These are phyloP conservation scores for Melipona beecheii DNA, from an alignment of 2,888 invertebrate species.

Conservation along the genomic window DNA sequence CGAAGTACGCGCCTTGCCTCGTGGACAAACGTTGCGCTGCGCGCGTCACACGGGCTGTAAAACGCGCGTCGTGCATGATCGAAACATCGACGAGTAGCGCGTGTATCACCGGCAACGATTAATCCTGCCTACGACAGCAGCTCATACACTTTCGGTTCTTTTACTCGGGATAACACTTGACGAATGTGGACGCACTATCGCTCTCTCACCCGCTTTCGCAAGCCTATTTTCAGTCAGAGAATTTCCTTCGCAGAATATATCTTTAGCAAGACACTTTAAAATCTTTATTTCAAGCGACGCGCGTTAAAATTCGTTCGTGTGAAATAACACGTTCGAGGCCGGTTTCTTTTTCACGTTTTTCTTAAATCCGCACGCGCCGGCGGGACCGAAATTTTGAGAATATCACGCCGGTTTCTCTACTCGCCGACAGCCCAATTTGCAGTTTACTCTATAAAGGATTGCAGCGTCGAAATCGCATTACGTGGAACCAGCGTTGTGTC, in stretches of 20 bases:
- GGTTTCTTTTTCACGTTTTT: background rate
- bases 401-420: background rate
- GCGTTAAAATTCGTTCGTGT: background rate
- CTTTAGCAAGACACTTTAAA: too few species aligned
- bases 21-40: slow-evolving; percentile 24
- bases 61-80: slow-evolving; percentile 1
- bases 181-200: background rate
- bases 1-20: slow-evolving; percentile 29
- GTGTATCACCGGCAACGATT: slow-evolving; percentile 21
- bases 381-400: background rate
- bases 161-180: background rate
- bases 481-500: slow-evolving; percentile 8
- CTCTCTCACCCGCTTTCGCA: background rate
- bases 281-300: background rate
- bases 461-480: slow-evolving; percentile 9
- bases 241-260: too few species aligned
- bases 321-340: too few species aligned
- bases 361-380: background rate
- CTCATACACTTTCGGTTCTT: background rate
- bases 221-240: background rate
- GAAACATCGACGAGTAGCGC: slow-evolving; percentile 33
- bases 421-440: slow-evolving; percentile 1
- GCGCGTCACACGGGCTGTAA: slow-evolving; percentile 8
- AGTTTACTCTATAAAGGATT: slow-evolving; percentile 17
- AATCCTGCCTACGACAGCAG: slow-evolving; percentile 6